These are phyloP conservation scores for Gymnoscopelus microlampas DNA, from an alignment of 2,797 vertebrate genomes.

Conservation along the genomic window DNA sequence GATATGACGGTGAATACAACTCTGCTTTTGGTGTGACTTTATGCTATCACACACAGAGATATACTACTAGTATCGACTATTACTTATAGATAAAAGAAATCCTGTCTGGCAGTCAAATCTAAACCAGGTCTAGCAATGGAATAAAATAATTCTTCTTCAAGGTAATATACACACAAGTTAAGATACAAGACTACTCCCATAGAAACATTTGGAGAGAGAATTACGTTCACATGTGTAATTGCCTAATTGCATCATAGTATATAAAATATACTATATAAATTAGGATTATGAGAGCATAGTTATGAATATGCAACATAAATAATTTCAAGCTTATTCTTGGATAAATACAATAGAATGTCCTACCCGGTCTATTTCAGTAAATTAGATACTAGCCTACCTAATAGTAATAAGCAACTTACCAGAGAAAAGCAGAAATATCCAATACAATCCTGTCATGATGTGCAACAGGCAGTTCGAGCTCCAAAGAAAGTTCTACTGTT, in stretches of 20 bases:
- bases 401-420: conserved; percentile 63
- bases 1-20: background rate
- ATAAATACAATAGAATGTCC: background rate
- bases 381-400: background rate
- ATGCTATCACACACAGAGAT: background rate
- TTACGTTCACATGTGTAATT: no score
- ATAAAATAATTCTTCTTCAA: background rate
- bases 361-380: no score
- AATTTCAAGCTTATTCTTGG: background rate
- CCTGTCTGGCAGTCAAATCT: background rate
- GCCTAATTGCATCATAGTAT: background rate
- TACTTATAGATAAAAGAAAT: no score
- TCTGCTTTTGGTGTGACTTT: background rate
- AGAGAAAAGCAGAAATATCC: conserved; percentile 73
- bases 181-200: background rate
- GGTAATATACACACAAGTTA: background rate
- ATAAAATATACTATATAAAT: background rate
- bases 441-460: conserved; percentile 66
- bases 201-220: no score
- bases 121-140: background rate
- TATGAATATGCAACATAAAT: background rate
- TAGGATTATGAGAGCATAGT: background rate
- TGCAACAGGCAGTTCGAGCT: conserved; percentile 46
- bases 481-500: conserved; percentile 29
- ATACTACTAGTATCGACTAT: background rate